Evolutionary conservation across 2,797 vertebrate genomes (phyloP).

Genomic region (Sebastes hubbsi): DNA sequence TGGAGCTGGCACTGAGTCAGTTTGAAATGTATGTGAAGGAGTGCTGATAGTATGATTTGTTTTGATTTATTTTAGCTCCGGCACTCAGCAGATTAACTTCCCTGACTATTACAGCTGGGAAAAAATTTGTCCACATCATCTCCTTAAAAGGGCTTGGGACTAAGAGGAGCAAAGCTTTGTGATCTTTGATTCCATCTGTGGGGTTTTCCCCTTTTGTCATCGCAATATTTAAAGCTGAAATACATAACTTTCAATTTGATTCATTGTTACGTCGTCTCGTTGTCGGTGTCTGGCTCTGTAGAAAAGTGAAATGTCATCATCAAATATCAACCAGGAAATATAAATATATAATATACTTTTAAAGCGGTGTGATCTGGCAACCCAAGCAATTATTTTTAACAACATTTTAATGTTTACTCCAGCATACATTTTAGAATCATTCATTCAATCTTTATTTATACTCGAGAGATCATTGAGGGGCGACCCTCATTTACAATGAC

Average conservation of each 20-base stretch:
- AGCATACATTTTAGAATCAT: background rate
- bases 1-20: conserved; percentile 2
- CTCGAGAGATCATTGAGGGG: too few relatives aligned
- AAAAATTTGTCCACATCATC: conserved; percentile 70
- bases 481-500: too few relatives aligned
- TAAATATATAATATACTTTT: background rate
- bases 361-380: background rate
- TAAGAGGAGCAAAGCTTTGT: conserved; percentile 66
- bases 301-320: conserved; percentile 1
- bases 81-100: conserved; percentile 83
- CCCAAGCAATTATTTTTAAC: background rate
- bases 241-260: conserved; percentile 31
- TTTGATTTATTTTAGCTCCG: conserved; percentile 66
- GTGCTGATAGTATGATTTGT: conserved; percentile 57
- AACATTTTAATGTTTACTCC: background rate
- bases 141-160: conserved; percentile 71
- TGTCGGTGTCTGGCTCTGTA: background rate
- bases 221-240: conserved; percentile 56
- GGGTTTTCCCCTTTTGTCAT: conserved; percentile 55
- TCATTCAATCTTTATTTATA: too few relatives aligned
- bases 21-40: conserved; percentile 46
- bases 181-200: conserved; percentile 67
- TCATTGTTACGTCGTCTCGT: background rate
- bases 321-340: background rate
- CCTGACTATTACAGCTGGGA: conserved; percentile 58